phyloP scores from a whole-genome alignment of 2,888 invertebrate genomes.

The Nomada goodeniana region DNA sequence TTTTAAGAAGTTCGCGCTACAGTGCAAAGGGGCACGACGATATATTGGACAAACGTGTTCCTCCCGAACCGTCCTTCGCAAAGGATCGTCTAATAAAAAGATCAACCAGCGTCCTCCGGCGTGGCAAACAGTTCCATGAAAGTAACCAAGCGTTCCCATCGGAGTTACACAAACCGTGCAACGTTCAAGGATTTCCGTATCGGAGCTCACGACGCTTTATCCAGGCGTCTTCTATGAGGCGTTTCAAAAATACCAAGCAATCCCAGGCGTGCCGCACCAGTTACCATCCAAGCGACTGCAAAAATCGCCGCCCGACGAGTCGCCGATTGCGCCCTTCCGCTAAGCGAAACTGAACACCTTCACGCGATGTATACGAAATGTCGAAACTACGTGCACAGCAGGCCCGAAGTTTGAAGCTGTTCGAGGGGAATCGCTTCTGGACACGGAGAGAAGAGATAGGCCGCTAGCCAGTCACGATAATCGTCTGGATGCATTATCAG shows the following conservation, averaged over 20 bases:
- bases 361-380: background rate
- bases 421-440: conserved; percentile 10
- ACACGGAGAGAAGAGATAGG: conserved; percentile 9
- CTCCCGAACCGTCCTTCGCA: too few relatives aligned
- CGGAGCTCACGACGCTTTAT: conserved; percentile 9
- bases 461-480: conserved; percentile 2
- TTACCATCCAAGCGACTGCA: background rate
- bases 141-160: too few relatives aligned
- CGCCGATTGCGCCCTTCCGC: conserved; percentile 11
- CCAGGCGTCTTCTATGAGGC: conserved; percentile 38
- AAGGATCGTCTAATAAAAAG: too few relatives aligned
- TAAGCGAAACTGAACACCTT: too few relatives aligned
- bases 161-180: too few relatives aligned
- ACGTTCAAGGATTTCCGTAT: too few relatives aligned
- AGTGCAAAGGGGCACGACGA: too few relatives aligned
- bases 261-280: conserved; percentile 43
- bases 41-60: too few relatives aligned
- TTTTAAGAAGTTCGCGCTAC: too few relatives aligned
- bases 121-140: too few relatives aligned
- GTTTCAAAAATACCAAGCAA: conserved; percentile 54
- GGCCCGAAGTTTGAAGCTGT: background rate
- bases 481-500: conserved; percentile 43
- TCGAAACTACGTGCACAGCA: background rate
- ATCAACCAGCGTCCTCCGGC: too few relatives aligned
- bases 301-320: conserved; percentile 21